These are phyloP conservation scores for Diachrysia chrysitis DNA, from an alignment of 2,888 invertebrate species.

Conservation along the genomic window DNA sequence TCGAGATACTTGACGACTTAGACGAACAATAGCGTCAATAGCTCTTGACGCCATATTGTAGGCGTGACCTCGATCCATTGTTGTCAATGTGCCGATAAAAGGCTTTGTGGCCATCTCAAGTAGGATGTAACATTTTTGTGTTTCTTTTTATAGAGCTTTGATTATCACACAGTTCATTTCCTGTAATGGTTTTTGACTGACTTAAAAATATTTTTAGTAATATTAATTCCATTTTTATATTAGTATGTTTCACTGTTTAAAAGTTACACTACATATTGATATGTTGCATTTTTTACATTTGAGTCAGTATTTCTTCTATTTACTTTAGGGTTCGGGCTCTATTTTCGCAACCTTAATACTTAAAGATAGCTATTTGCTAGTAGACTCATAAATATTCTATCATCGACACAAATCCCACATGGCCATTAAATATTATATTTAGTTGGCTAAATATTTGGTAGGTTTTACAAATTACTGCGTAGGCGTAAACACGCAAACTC, in stretches of 20 bases:
- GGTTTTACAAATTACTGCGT: neutral
- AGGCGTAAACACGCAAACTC: neutral
- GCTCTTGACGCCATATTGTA: constrained; percentile 49
- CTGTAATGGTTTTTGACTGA: neutral
- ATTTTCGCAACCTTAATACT: neutral
- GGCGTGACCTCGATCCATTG: constrained; percentile 56
- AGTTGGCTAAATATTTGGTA: neutral
- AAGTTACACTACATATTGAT: no score
- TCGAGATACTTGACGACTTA: constrained; percentile 38
- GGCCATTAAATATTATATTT: neutral
- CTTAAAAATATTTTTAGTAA: no score
- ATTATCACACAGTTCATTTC: constrained; percentile 16
- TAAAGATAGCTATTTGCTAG: neutral
- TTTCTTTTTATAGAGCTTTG: constrained; percentile 27
- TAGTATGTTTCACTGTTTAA: no score
- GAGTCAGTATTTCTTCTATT: constrained; percentile 14
- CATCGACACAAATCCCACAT: neutral
- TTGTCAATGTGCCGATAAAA: constrained; percentile 55
- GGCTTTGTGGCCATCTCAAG: constrained; percentile 43
- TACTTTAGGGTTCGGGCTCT: neutral
- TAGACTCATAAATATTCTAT: neutral
- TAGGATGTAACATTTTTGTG: constrained; percentile 32
- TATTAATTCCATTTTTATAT: no score
- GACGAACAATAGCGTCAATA: constrained; percentile 52
- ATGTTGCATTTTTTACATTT: no score